phyloP scores from a whole-genome alignment of 2,113 vertebrate genomes.

The sheep (Ovis aries) region DNA sequence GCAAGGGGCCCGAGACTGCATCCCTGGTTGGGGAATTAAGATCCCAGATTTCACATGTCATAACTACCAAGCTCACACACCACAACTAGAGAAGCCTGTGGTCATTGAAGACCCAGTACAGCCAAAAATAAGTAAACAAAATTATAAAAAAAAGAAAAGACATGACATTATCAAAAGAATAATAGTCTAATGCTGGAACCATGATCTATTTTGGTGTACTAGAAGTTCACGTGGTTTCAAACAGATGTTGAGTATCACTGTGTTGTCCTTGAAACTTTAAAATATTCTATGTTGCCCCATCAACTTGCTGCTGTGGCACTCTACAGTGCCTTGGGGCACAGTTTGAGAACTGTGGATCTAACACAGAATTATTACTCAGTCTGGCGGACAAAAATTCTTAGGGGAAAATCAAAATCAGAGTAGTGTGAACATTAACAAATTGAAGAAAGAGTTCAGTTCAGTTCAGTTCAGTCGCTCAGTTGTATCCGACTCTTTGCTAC shows the following conservation, averaged over 20 bases:
- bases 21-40: not conserved
- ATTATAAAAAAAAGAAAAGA: not conserved
- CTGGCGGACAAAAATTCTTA: not conserved
- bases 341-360: not conserved
- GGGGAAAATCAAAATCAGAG: not conserved
- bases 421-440: not conserved
- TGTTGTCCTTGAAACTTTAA: not conserved
- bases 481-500: no score
- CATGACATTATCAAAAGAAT: not conserved
- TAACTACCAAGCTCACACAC: not conserved
- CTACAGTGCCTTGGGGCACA: not conserved
- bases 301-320: not conserved
- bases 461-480: no score
- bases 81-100: not conserved
- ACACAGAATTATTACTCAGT: not conserved
- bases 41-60: not conserved
- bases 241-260: not conserved
- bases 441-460: not conserved
- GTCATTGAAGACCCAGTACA: not conserved
- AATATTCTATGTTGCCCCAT: not conserved
- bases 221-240: not conserved
- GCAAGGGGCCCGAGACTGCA: not conserved
- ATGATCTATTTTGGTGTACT: not conserved
- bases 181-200: not conserved
- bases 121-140: not conserved